phyloP scores from a whole-genome alignment of 2,888 invertebrate species.

The Leptothorax acervorum region DNA sequence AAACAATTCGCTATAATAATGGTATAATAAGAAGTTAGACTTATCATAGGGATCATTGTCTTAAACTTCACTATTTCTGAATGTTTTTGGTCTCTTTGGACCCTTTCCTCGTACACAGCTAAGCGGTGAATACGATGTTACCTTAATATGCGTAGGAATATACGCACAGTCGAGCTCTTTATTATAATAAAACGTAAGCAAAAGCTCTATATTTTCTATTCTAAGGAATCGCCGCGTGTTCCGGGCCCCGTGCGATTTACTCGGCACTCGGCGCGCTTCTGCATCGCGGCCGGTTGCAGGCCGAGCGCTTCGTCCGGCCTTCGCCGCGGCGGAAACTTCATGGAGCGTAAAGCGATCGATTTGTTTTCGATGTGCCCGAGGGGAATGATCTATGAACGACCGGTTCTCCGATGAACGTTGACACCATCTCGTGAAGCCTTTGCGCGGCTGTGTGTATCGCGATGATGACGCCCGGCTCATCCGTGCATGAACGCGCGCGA shows the following conservation, averaged over 20 bases:
- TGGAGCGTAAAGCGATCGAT: constrained; percentile 52
- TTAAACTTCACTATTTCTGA: not conserved
- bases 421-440: constrained; percentile 36
- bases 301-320: constrained; percentile 35
- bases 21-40: not conserved
- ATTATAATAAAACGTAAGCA: constrained; percentile 1
- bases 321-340: constrained; percentile 19
- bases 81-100: not conserved
- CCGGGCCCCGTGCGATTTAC: constrained; percentile 8
- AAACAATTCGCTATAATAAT: not conserved
- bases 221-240: not conserved
- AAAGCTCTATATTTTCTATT: not conserved
- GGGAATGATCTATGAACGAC: constrained; percentile 71
- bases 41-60: not conserved
- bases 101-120: not conserved
- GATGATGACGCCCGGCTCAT: constrained; percentile 5
- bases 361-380: constrained; percentile 45
- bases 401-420: constrained; percentile 72
- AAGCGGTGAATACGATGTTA: not conserved
- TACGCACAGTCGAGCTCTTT: not conserved
- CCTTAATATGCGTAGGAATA: not conserved
- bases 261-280: constrained; percentile 50
- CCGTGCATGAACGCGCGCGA: constrained; percentile 20
- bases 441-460: not conserved
- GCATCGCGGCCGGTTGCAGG: constrained; percentile 18